phyloP scores from a whole-genome alignment of 2,113 vertebrate genomes.

The Campylorhamphus procurvoides region DNA sequence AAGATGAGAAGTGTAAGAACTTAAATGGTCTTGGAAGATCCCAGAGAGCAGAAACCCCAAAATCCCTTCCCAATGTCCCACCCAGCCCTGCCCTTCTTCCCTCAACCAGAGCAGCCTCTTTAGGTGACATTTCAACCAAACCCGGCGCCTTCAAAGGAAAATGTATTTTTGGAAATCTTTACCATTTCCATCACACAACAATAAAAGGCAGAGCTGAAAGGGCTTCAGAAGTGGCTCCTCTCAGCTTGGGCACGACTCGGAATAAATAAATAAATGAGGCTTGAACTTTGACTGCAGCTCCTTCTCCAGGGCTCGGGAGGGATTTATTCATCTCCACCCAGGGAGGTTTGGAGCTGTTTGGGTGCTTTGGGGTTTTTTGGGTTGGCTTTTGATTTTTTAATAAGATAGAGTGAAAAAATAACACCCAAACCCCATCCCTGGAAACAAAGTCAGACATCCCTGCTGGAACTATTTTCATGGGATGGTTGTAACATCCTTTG shows the following conservation, averaged over 20 bases:
- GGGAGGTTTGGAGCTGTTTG: not conserved
- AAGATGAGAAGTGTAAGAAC: not conserved
- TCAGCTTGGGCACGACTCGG: not conserved
- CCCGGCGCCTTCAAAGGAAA: not conserved
- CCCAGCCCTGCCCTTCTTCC: not conserved
- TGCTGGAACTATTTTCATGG: not conserved
- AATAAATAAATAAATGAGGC: not conserved
- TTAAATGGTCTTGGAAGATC: not conserved
- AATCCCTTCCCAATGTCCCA: not conserved
- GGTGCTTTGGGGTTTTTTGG: not conserved
- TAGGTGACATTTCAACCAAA: rapidly evolving
- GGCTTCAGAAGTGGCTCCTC: not conserved
- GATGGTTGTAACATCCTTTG: rapidly evolving
- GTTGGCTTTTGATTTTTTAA: not conserved
- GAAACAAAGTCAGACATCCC: not conserved
- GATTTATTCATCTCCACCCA: rapidly evolving
- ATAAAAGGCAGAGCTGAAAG: rapidly evolving
- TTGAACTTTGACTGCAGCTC: not conserved
- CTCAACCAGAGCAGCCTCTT: not conserved
- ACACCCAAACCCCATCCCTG: not conserved
- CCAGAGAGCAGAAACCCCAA: not conserved
- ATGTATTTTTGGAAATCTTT: not conserved
- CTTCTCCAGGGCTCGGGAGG: not conserved
- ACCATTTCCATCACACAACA: rapidly evolving
- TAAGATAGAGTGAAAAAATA: not conserved